Base-by-base conservation (phyloP, 2,113 vertebrate genomes). In the Prionailurus viverrinus region DNA sequence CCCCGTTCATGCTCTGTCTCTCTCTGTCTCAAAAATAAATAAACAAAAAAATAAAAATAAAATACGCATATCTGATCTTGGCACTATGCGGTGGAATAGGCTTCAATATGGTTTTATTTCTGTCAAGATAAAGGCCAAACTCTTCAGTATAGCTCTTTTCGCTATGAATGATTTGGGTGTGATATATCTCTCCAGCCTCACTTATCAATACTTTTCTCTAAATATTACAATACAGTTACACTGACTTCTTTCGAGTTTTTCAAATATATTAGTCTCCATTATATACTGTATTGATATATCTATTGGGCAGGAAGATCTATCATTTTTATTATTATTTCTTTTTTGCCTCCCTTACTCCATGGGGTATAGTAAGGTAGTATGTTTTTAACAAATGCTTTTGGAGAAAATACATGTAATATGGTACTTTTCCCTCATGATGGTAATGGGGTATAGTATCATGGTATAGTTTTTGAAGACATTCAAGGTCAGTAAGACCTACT, bases 321-420 rank as follows among this genome's bases (percentile, higher is more conserved):
- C 12, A 68, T 51, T 73, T 89, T 85, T 39, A 55, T 15, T 55
- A 65, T 29, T 27, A 6, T 65, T 74, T 31, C 19, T 27, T 41
- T 65, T 66, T 71, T 81, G 14, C 14, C 13, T 73, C 15, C 8
- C 9, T 79, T 12, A 73, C 14, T 15, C 63, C 33, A 66, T 21
- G 58, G 45, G n/a, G 14, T 9, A 89, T 39, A 45, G 10, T 66
- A 27, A 66, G 16, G 8, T 39, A 39, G 36, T 45, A 23, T 2
- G 13, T 63, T 74, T 98, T 97, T 27, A 96, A 51, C 51, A 89
- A 65, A 81, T 68, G 2, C 5, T 68, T 91, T 3, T 91, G 13
- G 74, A 48, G 16, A 85, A 83, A 76, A 76, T 93, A 68, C 1
- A 23, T 7, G 66, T 95, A 8, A n/a, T 8, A 73, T 23, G 36